phyloP scores from a whole-genome alignment of 2,113 vertebrate species.

The Porphyrio hochstetteri region DNA sequence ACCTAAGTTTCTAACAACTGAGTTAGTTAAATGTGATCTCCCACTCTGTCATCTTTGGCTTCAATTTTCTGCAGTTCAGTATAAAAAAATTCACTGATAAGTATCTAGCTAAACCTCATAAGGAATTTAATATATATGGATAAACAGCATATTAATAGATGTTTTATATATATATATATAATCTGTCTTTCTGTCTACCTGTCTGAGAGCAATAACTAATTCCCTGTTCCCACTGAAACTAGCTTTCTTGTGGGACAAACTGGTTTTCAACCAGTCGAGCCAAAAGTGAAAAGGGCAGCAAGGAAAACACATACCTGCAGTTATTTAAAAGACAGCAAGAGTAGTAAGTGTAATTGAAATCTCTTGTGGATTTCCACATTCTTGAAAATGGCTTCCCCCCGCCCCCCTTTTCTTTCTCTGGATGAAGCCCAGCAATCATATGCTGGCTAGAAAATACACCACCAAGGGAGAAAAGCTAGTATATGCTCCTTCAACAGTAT shows the following conservation, averaged over 20 bases:
- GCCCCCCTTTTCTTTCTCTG: no score
- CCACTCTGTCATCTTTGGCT: neutral
- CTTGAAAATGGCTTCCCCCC: neutral
- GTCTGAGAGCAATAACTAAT: neutral
- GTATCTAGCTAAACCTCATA: neutral
- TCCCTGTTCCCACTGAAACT: neutral
- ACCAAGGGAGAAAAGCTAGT: neutral
- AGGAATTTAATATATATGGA: neutral
- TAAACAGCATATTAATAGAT: no score
- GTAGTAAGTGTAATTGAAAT: neutral
- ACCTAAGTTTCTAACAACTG: neutral
- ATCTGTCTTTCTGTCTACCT: neutral
- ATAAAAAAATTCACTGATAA: neutral
- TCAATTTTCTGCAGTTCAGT: neutral
- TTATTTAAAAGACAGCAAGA: neutral
- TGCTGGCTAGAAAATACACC: neutral
- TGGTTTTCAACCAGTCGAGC: neutral
- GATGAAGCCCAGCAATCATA: neutral
- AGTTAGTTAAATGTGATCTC: neutral
- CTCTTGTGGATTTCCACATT: neutral
- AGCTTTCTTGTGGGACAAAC: neutral
- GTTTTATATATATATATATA: neutral
- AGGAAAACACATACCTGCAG: neutral
- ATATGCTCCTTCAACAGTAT: neutral
- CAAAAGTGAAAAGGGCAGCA: neutral